Conservation (phyloP, 2,888 invertebrate genomes). For the Hypena proboscidalis region DNA sequence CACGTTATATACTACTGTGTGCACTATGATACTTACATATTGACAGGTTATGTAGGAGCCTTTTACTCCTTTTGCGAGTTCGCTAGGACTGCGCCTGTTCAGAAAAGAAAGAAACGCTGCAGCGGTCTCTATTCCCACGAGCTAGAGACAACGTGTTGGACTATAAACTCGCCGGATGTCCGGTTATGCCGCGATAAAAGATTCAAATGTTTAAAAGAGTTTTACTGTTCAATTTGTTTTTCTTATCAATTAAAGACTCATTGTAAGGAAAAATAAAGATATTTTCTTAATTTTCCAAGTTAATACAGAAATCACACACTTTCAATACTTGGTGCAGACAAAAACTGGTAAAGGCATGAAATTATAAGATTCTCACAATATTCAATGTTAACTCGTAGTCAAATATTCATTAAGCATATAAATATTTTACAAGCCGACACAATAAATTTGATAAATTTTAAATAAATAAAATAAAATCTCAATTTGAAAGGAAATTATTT, state of each 20-base stretch:
- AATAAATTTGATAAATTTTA: conserved; percentile 74
- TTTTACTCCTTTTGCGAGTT: conserved; percentile 85
- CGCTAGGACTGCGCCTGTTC: conserved; percentile 84
- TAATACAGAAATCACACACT: conserved; percentile 33
- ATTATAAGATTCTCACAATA: conserved; percentile 33
- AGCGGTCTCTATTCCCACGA: conserved; percentile 79
- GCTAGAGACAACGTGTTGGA: conserved; percentile 82
- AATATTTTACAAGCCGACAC: conserved; percentile 70
- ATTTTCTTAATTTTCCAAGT: conserved; percentile 33
- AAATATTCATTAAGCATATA: conserved; percentile 53
- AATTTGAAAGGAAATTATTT: conserved; percentile 77
- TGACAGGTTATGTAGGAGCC: conserved; percentile 86
- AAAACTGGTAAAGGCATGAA: conserved; percentile 33
- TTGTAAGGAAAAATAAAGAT: conserved; percentile 16
- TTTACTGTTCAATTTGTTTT: conserved; percentile 33
- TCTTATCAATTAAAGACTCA: conserved; percentile 17
- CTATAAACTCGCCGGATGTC: conserved; percentile 82
- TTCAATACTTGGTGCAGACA: conserved; percentile 33
- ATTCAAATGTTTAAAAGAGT: conserved; percentile 54
- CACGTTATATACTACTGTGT: conserved; percentile 56
- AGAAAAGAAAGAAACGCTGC: conserved; percentile 84
- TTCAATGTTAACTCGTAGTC: conserved; percentile 37
- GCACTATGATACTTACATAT: conserved; percentile 81
- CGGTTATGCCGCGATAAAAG: conserved; percentile 61
- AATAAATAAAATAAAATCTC: conserved; percentile 63